Evolutionary conservation across 2,797 vertebrate species (phyloP), one percentile per base, ranked within the genome.

Genomic region (Thripadectes ignobilis): DNA sequence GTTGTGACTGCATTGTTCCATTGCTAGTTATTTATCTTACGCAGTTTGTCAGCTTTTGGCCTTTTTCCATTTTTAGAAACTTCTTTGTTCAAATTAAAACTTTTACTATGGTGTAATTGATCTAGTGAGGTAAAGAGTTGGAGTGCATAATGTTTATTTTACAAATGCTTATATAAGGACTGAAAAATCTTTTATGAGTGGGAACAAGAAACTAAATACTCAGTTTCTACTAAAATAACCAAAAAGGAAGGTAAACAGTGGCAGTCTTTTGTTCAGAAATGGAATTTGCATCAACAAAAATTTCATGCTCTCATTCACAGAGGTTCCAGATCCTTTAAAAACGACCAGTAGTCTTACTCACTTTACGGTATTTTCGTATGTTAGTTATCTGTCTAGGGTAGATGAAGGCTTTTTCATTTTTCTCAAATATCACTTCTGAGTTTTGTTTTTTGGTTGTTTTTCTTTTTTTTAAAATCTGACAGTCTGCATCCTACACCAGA

Each of bases 351-450:
- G 69, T 97, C 94, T 95, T 88, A 57, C 45, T 91, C 41, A 76
- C 66, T 95, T 77, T 54, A 63, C 20, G 91, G 3, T 94, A 55
- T 90, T 92, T 90, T 51, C 81, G n/a, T 49, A 52, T 69, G 66
- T 73, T 76, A 79, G 71, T 88, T 88, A 66, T 1, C 68, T 94
- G 65, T 92, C 79, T 94, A 93, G 65, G 17, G 12, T 92, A 95
- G 90, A 71, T 73, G 71, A 94, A 89, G 52, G 74, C 77, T 92
- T 96, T 95, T 68, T 84, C 74, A 54, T 88, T 55, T 89, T 91
- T 36, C 72, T 80, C 58, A 82, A 91, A 72, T 43, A 65, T 85
- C 36, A 48, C 71, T 83, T 91, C 30, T 34, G 52, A 78, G 43
- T 34, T 75, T 36, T 36, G 1, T 9, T 24, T 38, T 5, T n/a